Percentiles rank a stretch among this genome's conserved stretches.
These are phyloP conservation scores for Tethea ocularis DNA, from an alignment of 2,888 invertebrate species.

Conservation along the genomic window DNA sequence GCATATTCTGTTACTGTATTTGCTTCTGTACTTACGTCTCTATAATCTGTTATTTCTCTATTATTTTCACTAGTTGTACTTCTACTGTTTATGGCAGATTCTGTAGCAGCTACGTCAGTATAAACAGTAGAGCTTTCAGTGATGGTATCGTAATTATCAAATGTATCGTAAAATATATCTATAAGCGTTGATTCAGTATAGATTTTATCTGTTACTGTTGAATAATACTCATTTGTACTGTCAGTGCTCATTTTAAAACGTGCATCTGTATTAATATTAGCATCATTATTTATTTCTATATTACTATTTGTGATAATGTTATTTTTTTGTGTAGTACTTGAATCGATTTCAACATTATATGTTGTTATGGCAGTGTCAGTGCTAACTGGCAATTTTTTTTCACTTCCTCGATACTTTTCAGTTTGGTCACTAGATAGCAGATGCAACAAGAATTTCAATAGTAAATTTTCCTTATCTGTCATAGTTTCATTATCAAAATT, in stretches of 20 bases:
- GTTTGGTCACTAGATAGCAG: background rate
- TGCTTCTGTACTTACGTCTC: background rate
- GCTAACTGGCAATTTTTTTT: background rate
- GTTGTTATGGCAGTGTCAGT: background rate
- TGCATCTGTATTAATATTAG: background rate
- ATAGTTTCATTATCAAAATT: background rate
- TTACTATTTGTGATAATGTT: background rate
- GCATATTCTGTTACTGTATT: slow-evolving; percentile 6
- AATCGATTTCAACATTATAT: background rate
- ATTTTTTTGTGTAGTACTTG: background rate
- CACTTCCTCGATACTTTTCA: no score
- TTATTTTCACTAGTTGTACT: background rate
- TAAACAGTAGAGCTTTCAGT: background rate
- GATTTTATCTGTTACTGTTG: background rate
- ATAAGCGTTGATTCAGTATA: background rate
- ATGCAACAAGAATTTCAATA: background rate
- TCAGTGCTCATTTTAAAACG: background rate
- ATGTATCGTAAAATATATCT: background rate
- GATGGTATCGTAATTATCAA: background rate
- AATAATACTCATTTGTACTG: background rate
- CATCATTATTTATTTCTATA: background rate
- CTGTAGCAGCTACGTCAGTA: background rate
- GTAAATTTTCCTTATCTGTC: background rate
- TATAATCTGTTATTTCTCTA: background rate
- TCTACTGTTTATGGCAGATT: background rate